A percentile compares a stretch with the other conserved stretches of the same genome.
phyloP scores from a whole-genome alignment of 1,140 invertebrate species.

The Drosophila lini region DNA sequence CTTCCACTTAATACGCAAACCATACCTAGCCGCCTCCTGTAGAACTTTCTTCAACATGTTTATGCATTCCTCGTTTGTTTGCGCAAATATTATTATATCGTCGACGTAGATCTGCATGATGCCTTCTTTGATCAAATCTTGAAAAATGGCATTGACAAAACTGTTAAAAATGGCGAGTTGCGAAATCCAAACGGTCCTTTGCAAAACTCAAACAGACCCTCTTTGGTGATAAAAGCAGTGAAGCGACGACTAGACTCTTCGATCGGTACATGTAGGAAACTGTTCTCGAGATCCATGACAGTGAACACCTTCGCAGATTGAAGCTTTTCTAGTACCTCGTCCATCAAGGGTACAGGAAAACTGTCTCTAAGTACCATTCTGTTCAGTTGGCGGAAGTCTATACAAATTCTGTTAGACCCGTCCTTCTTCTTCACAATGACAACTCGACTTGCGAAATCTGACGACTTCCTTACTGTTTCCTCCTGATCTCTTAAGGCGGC shows the following conservation, averaged over 20 bases:
- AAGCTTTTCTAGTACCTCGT: background rate
- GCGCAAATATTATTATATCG: no score
- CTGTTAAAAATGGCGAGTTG: background rate
- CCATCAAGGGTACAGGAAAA: background rate
- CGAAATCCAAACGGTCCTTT: background rate
- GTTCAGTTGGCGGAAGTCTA: background rate
- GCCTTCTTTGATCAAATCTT: background rate
- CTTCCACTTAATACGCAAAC: background rate
- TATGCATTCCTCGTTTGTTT: no score
- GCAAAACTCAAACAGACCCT: background rate
- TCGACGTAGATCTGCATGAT: background rate
- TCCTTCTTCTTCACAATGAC: background rate
- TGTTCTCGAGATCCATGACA: slow-evolving; percentile 1
- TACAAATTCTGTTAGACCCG: background rate
- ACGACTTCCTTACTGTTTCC: background rate
- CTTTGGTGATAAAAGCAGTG: background rate
- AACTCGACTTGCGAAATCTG: background rate
- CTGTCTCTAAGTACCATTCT: background rate
- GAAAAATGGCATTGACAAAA: background rate
- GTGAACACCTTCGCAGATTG: background rate
- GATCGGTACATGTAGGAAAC: background rate
- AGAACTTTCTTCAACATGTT: background rate
- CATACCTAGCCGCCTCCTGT: background rate
- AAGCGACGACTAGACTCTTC: background rate
- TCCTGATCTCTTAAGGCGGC: background rate